Evolutionary conservation across 2,888 invertebrate genomes (phyloP).

Genomic region (Poecilobothrus nobilitatus): DNA sequence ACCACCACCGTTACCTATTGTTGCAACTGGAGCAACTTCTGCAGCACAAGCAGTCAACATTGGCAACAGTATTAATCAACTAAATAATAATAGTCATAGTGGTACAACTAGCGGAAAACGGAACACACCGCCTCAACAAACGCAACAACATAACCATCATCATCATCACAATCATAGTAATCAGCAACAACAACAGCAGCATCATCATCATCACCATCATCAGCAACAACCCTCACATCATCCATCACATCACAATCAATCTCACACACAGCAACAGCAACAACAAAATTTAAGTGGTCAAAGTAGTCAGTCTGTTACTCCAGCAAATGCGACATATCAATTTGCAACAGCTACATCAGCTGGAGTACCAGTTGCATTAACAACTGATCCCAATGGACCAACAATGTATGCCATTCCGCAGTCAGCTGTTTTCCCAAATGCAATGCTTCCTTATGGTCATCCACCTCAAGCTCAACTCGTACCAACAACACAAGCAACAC

Average conservation of each 20-base stretch:
- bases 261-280: conserved; percentile 27
- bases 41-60: conserved; percentile 9
- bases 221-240: conserved; percentile 33
- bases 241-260: conserved; percentile 31
- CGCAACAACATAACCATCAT: conserved; percentile 25
- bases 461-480: conserved; percentile 20
- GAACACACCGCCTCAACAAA: conserved; percentile 30
- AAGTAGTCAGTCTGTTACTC: conserved; percentile 25
- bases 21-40: conserved; percentile 12
- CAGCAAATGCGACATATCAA: conserved; percentile 27
- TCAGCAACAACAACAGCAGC: conserved; percentile 23
- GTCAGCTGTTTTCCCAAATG: conserved; percentile 40
- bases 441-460: conserved; percentile 38
- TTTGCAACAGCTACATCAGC: conserved; percentile 27
- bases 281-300: conserved; percentile 19
- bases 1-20: conserved; percentile 28
- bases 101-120: conserved; percentile 31
- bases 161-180: conserved; percentile 21
- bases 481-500: conserved; percentile 25
- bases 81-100: not conserved
- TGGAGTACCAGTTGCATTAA: conserved; percentile 27
- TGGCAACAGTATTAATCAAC: conserved; percentile 9
- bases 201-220: conserved; percentile 13
- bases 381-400: conserved; percentile 29
- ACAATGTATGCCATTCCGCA: conserved; percentile 42